Conservation (phyloP, 2,113 vertebrate genomes). For the Silurus meridionalis region DNA sequence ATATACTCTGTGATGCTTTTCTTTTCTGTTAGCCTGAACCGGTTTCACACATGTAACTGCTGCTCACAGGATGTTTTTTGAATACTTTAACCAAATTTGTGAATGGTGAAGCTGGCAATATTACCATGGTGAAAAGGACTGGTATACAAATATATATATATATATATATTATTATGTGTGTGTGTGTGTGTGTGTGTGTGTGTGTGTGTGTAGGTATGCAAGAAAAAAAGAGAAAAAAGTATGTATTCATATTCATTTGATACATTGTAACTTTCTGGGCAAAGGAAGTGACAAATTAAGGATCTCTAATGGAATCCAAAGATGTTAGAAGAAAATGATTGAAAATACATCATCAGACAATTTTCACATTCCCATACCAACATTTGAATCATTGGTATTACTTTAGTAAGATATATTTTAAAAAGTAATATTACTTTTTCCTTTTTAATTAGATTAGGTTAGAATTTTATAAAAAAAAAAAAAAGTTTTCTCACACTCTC, state of each 20-base stretch:
- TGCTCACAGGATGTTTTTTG: background rate
- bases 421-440: background rate
- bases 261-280: conserved; percentile 5
- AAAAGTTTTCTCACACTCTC: background rate
- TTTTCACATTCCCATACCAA: background rate
- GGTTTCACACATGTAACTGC: background rate
- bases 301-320: conserved; percentile 8
- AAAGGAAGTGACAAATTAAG: conserved; percentile 12
- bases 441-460: background rate
- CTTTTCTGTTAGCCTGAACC: background rate
- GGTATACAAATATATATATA: background rate
- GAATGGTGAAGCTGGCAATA: background rate
- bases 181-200: too few species aligned
- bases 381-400: background rate
- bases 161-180: too few species aligned
- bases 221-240: background rate
- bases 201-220: too few species aligned
- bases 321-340: conserved; percentile 19
- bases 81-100: background rate
- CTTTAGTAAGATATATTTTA: background rate
- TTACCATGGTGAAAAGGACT: background rate
- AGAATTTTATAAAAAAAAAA: background rate
- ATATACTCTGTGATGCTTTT: background rate
- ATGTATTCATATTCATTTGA: conserved; percentile 12
- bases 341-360: conserved; percentile 28